phyloP scores from a whole-genome alignment of 2,888 invertebrate genomes.

The Bombylius discolor region DNA sequence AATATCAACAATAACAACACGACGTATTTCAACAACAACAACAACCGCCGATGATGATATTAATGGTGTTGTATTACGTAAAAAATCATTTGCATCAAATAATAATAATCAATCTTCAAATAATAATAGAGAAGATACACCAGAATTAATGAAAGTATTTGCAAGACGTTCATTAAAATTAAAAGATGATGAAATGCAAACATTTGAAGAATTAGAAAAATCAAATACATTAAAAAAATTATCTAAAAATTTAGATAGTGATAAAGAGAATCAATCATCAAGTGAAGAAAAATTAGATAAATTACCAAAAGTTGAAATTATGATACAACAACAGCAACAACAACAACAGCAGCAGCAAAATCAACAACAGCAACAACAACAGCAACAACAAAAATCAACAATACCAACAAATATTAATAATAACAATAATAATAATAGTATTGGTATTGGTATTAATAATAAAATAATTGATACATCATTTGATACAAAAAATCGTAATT shows the following conservation, averaged over 20 bases:
- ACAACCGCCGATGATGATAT: constrained; percentile 14
- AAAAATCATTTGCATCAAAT: constrained; percentile 29
- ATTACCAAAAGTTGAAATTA: constrained; percentile 26
- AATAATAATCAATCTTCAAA: constrained; percentile 13
- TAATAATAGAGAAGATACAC: constrained; percentile 45
- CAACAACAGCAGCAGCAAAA: too few species aligned
- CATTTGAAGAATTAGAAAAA: constrained; percentile 34
- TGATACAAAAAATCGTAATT: constrained; percentile 24
- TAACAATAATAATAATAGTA: not conserved
- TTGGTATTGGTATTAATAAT: constrained; percentile 20
- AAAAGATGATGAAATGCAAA: constrained; percentile 56
- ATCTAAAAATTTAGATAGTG: constrained; percentile 52
- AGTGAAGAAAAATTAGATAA: constrained; percentile 39
- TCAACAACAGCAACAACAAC: too few species aligned
- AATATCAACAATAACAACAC: constrained; percentile 9
- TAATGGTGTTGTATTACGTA: constrained; percentile 28
- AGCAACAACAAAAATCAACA: too few species aligned
- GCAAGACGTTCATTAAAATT: constrained; percentile 66
- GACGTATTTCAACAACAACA: constrained; percentile 4
- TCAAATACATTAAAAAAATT: constrained; percentile 36
- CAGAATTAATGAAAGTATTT: constrained; percentile 70
- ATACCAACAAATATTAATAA: too few species aligned
- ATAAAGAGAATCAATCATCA: constrained; percentile 56
- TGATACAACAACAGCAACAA: constrained; percentile 13
- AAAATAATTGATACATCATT: constrained; percentile 12